phyloP scores from a whole-genome alignment of 2,888 invertebrate species.

The Platycnemis pennipes region DNA sequence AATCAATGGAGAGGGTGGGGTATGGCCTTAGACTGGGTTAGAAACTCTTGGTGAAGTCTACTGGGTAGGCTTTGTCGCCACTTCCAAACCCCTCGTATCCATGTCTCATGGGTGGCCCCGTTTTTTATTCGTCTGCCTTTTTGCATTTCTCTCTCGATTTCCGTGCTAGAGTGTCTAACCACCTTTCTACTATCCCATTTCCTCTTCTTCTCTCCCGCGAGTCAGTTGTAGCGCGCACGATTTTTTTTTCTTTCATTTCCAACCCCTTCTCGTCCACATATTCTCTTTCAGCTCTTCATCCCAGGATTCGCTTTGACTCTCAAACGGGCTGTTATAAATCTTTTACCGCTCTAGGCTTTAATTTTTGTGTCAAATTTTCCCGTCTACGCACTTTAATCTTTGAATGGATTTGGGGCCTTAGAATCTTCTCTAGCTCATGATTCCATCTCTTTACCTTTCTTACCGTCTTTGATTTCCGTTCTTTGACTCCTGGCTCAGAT shows the following conservation, averaged over 20 bases:
- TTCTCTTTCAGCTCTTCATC: too few relatives aligned
- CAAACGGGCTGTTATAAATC: too few relatives aligned
- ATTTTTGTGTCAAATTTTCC: background rate
- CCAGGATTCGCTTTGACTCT: too few relatives aligned
- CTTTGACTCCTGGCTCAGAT: too few relatives aligned
- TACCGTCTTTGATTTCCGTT: too few relatives aligned
- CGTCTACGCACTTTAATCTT: too few relatives aligned
- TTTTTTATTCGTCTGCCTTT: too few relatives aligned
- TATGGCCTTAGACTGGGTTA: background rate
- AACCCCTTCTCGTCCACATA: background rate
- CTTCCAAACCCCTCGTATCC: background rate
- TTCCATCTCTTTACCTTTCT: too few relatives aligned
- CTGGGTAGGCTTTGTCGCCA: background rate
- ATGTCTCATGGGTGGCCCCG: too few relatives aligned
- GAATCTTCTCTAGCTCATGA: too few relatives aligned
- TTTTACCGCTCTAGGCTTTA: background rate
- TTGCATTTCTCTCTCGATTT: background rate
- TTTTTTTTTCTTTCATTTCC: background rate
- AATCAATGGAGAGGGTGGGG: background rate
- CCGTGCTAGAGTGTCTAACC: background rate
- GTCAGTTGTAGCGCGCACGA: background rate
- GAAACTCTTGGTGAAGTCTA: background rate
- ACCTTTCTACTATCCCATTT: background rate
- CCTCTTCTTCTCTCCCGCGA: background rate
- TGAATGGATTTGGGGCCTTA: too few relatives aligned